These are phyloP conservation scores for Lindbergichthys nudifrons DNA, from an alignment of 2,797 vertebrate species.

Conservation along the genomic window DNA sequence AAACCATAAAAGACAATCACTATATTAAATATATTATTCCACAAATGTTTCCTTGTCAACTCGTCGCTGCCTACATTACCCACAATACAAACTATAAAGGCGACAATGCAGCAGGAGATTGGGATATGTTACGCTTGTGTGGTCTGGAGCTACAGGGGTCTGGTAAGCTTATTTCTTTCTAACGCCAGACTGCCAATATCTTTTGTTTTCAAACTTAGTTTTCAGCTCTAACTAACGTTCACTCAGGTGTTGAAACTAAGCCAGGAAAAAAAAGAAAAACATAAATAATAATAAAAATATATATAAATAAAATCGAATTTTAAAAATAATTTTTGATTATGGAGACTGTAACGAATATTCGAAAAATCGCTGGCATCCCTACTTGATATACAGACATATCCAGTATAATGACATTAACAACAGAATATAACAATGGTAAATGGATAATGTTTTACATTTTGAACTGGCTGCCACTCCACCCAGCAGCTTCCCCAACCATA, in stretches of 20 bases:
- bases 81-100: background rate
- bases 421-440: background rate
- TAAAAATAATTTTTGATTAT: too few species aligned
- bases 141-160: background rate
- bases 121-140: background rate
- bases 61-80: background rate
- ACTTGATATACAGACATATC: background rate
- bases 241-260: too few species aligned
- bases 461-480: slow-evolving; percentile 22
- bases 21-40: background rate
- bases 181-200: too few species aligned
- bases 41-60: background rate
- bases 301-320: too few species aligned
- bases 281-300: too few species aligned
- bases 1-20: too few species aligned
- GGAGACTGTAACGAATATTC: too few species aligned
- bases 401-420: background rate
- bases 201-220: background rate
- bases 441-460: slow-evolving; percentile 7
- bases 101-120: too few species aligned
- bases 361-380: too few species aligned
- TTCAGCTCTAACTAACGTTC: background rate
- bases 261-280: too few species aligned
- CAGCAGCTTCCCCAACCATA: background rate
- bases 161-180: background rate